These are phyloP conservation scores for Latrodectus elegans DNA, from an alignment of 2,888 invertebrate genomes.

Conservation along the genomic window DNA sequence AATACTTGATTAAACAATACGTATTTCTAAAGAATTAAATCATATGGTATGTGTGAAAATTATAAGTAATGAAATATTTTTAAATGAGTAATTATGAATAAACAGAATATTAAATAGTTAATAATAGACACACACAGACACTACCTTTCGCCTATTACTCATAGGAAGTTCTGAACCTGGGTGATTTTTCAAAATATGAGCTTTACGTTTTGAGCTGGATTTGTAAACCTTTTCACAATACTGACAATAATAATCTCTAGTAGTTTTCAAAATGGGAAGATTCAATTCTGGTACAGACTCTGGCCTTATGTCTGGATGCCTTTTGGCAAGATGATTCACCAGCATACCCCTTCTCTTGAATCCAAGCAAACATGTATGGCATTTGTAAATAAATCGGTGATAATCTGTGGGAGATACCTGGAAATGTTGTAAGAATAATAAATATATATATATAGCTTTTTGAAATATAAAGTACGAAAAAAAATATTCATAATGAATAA, in stretches of 20 bases:
- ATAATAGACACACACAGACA: too few relatives aligned
- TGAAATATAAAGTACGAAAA: too few relatives aligned
- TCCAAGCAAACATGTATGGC: constrained; percentile 83
- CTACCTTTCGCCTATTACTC: constrained; percentile 74
- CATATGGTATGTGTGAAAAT: too few relatives aligned
- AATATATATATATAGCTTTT: neutral
- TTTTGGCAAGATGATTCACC: constrained; percentile 88
- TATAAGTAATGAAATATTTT: too few relatives aligned
- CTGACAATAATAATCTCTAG: constrained; percentile 87
- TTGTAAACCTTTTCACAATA: constrained; percentile 90
- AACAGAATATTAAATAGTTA: too few relatives aligned
- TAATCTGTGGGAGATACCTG: constrained; percentile 80
- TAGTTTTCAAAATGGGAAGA: constrained; percentile 85
- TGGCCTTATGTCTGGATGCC: constrained; percentile 80
- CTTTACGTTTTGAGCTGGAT: constrained; percentile 88
- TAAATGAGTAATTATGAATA: too few relatives aligned
- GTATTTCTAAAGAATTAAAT: too few relatives aligned
- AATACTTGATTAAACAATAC: too few relatives aligned
- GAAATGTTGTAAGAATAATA: neutral
- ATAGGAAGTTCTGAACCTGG: constrained; percentile 83
- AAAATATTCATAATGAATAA: too few relatives aligned
- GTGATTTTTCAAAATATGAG: constrained; percentile 87
- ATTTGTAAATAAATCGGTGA: constrained; percentile 84
- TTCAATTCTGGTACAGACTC: constrained; percentile 82
- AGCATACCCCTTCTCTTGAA: constrained; percentile 89